These are phyloP conservation scores for Oedothorax gibbosus DNA, from an alignment of 1,140 invertebrate genomes.

Conservation along the genomic window DNA sequence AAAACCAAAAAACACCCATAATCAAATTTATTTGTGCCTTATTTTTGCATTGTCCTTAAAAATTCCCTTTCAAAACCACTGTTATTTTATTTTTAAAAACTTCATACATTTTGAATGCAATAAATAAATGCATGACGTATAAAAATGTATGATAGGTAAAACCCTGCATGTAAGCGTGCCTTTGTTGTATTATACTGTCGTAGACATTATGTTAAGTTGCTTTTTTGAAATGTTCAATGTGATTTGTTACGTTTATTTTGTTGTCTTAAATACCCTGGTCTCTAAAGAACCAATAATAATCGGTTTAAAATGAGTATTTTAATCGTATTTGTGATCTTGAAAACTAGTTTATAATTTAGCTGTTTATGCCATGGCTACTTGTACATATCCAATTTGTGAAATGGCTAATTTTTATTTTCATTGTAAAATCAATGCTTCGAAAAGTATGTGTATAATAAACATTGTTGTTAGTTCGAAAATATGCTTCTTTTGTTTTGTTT, in stretches of 20 bases:
- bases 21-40: conserved; percentile 31
- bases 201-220: conserved; percentile 1
- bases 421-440: conserved; percentile 27
- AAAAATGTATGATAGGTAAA: neutral
- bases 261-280: neutral
- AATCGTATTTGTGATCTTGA: conserved; percentile 5
- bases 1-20: neutral
- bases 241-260: conserved; percentile 22
- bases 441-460: conserved; percentile 33
- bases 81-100: neutral
- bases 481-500: conserved; percentile 30
- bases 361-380: neutral
- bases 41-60: neutral
- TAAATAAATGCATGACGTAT: neutral
- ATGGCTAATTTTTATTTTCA: conserved; percentile 37
- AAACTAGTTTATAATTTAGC: conserved; percentile 23
- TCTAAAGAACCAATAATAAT: neutral
- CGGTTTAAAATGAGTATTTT: conserved; percentile 18
- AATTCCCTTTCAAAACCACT: conserved; percentile 22
- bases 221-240: conserved; percentile 20
- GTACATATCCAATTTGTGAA: conserved; percentile 24
- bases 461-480: conserved; percentile 22
- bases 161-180: conserved; percentile 11
- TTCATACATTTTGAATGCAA: too few species aligned
- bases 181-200: neutral